Percentiles rank a stretch among this genome's conserved stretches.
phyloP scores from a whole-genome alignment of 2,797 vertebrate species.

The Aldrovandia affinis region DNA sequence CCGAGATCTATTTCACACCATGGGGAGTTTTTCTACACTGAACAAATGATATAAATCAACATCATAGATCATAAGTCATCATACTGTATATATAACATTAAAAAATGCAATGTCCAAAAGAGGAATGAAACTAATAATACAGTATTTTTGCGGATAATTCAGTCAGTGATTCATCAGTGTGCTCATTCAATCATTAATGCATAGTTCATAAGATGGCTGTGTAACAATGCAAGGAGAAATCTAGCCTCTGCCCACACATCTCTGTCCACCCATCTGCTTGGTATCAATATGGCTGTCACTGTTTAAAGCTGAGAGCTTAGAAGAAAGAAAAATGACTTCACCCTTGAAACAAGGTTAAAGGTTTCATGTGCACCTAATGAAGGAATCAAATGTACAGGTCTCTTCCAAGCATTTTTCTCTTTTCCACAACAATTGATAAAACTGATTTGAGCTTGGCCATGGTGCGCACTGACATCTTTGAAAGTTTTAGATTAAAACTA shows the following conservation, averaged over 20 bases:
- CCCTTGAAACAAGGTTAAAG: neutral
- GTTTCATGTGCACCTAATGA: neutral
- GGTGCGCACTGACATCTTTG: neutral
- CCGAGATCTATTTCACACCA: neutral
- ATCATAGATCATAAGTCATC: neutral
- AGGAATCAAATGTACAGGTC: neutral
- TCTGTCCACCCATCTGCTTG: neutral
- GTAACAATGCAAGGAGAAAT: neutral
- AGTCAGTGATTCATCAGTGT: neutral
- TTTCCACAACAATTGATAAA: neutral
- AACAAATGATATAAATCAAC: neutral
- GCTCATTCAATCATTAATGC: too few relatives aligned
- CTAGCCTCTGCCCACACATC: neutral
- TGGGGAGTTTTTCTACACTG: neutral
- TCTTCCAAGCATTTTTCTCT: neutral
- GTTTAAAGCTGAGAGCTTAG: neutral
- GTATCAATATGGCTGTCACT: neutral
- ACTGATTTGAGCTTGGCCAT: neutral
- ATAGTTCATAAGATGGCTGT: neutral
- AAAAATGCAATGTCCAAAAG: too few relatives aligned
- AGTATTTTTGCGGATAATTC: neutral
- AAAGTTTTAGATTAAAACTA: too few relatives aligned
- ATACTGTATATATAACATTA: too few relatives aligned
- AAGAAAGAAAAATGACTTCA: neutral
- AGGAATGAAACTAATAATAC: too few relatives aligned